Evolutionary conservation across 2,888 invertebrate species (phyloP), one percentile per base, ranked within the genome.

Genomic region (Frankliniella intonsa): DNA sequence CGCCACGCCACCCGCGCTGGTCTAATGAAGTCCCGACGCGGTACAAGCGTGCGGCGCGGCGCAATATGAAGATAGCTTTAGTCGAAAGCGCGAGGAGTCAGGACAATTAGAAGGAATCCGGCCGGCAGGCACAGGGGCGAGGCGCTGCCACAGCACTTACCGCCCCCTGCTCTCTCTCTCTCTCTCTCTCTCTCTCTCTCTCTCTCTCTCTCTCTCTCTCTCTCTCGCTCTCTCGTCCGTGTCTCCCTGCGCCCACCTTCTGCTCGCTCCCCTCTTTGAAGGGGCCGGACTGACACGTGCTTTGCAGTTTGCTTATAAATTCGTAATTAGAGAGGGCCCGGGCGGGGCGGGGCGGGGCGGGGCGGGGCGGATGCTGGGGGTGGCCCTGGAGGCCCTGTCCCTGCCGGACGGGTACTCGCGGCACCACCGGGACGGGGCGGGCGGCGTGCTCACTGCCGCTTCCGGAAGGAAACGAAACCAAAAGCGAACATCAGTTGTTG

Each of bases 291-390:
- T 69, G 69, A 69, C 69, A 69, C 69, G 69, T 11, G 69, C 69
- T 22, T 69, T 22, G 69, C 69, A 69, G 69, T 69, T 69, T 69
- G 69, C 69, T 69, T 69, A 69, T 69, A 69, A 69, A 69, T 69
- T 69, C 22, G 69, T 69, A 69, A 69, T 69, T 69, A 69, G 69
- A 69, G 22, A 22, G 69, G 69, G 38, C 38, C 38, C 3, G 38
- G 38, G 38, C 5, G 38, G 38, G 38, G 38, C 38, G 38, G 38
- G 38, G 38, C 5, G 38, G 38, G 38, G 38, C n/a, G 17, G 7
- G 55, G 55, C 14, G 38, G 38, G 5, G 38, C 38, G 5, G 38
- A 5, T 38, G 3, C 38, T 38, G 38, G 3, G 5, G 5, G 38
- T 3, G 38, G 38, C 5, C 38, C 38, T 38, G 38, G 2, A 38